These are phyloP conservation scores for Schrankia costaestrigalis DNA, from an alignment of 2,888 invertebrate species.

Conservation along the genomic window DNA sequence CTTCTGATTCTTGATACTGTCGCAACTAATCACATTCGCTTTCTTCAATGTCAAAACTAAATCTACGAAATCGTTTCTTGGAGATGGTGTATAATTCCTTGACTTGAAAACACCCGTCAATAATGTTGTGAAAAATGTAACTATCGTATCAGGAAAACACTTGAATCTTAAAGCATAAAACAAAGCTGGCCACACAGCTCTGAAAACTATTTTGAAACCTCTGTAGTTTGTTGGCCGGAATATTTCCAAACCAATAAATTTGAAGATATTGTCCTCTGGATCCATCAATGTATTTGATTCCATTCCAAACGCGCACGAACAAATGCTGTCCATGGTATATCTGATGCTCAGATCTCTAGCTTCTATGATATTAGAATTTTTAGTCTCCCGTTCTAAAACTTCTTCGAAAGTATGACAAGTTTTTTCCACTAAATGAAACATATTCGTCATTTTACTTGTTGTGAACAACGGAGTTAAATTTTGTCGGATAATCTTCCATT, in stretches of 20 bases:
- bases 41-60: conserved; percentile 40
- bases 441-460: conserved; percentile 53
- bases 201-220: conserved; percentile 27
- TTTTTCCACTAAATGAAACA: conserved; percentile 50
- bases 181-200: conserved; percentile 44
- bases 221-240: conserved; percentile 28
- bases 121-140: conserved; percentile 36
- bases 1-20: conserved; percentile 36
- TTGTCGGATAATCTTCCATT: conserved; percentile 53
- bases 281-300: conserved; percentile 21
- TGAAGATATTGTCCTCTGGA: conserved; percentile 34
- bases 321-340: conserved; percentile 50
- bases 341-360: conserved; percentile 26
- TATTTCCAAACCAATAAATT: conserved; percentile 32
- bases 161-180: conserved; percentile 43
- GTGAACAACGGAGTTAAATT: conserved; percentile 53
- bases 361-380: conserved; percentile 27
- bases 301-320: conserved; percentile 30
- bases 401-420: conserved; percentile 35
- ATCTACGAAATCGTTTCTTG: conserved; percentile 34
- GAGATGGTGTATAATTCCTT: conserved; percentile 32
- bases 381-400: conserved; percentile 29
- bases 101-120: conserved; percentile 35
- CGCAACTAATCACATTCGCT: conserved; percentile 35
- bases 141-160: conserved; percentile 31